Conservation (phyloP, 1,140 invertebrate species). For the Papilio xuthus region DNA sequence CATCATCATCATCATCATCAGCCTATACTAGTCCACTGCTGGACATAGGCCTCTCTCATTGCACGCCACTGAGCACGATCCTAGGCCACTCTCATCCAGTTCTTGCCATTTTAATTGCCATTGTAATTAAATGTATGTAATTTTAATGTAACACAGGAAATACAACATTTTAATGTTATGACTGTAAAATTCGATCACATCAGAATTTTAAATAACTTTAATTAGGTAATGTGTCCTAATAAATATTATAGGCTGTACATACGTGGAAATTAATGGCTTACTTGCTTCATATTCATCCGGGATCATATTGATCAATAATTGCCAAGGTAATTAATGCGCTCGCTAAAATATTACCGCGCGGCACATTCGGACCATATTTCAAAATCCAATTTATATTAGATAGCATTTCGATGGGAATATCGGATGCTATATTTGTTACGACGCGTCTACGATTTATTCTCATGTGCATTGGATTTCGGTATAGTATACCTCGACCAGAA, state of each 20-base stretch:
- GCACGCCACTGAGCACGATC: no score
- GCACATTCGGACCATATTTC: slow-evolving; percentile 18
- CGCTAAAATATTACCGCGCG: slow-evolving; percentile 25
- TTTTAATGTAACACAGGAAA: no score
- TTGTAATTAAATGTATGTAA: no score
- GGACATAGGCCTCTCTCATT: no score
- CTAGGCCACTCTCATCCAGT: no score
- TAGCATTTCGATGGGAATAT: slow-evolving; percentile 25
- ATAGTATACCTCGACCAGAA: not conserved
- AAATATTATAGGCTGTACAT: not conserved
- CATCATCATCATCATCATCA: no score
- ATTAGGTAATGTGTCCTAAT: no score
- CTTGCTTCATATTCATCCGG: not conserved
- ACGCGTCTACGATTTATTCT: slow-evolving; percentile 27
- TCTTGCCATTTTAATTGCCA: no score
- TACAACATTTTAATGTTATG: no score
- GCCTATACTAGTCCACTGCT: no score
- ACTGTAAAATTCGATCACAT: no score
- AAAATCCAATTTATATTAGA: slow-evolving; percentile 35
- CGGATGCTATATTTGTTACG: slow-evolving; percentile 19
- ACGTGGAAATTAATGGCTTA: not conserved
- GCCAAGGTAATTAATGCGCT: slow-evolving; percentile 24
- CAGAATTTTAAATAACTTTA: no score
- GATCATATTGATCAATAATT: slow-evolving; percentile 21
- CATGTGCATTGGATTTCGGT: slow-evolving; percentile 22